A percentile compares a stretch with the other conserved stretches of the same genome.
Conservation (phyloP, 1,140 invertebrate genomes). For the Spodoptera litura region DNA sequence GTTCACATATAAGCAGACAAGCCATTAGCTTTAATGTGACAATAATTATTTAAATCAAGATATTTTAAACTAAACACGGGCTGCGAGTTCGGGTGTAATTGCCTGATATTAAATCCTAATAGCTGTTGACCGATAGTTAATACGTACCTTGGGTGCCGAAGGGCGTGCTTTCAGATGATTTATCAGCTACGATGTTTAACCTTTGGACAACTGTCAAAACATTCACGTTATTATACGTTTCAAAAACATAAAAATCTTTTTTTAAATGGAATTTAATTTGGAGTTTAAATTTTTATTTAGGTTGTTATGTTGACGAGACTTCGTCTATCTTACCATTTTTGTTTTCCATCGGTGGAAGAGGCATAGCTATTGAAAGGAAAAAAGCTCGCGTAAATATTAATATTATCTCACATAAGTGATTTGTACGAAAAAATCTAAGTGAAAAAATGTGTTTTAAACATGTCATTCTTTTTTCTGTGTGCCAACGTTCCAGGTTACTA, state of each 20-base stretch:
- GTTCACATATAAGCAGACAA: neutral
- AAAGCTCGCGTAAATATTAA: neutral
- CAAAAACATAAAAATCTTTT: too few species aligned
- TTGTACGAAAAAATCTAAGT: too few species aligned
- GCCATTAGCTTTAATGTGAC: conserved; percentile 27
- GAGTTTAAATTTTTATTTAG: neutral
- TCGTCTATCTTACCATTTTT: conserved; percentile 68
- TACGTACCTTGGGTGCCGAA: conserved; percentile 79
- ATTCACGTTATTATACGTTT: conserved; percentile 8
- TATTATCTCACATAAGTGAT: too few species aligned
- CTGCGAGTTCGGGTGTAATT: conserved; percentile 1
- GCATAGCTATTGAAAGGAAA: conserved; percentile 71
- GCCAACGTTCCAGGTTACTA: too few species aligned
- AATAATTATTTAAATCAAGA: conserved; percentile 38
- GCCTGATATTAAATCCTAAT: conserved; percentile 31
- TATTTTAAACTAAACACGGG: conserved; percentile 29
- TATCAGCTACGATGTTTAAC: conserved; percentile 76
- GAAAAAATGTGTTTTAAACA: too few species aligned
- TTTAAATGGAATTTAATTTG: neutral
- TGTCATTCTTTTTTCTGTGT: too few species aligned
- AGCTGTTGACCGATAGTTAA: conserved; percentile 24
- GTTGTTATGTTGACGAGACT: neutral
- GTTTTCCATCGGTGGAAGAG: conserved; percentile 73
- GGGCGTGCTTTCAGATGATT: conserved; percentile 76
- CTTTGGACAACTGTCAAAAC: conserved; percentile 74